These are phyloP conservation scores for Protonemura montana DNA, from an alignment of 2,888 invertebrate genomes.

Conservation along the genomic window DNA sequence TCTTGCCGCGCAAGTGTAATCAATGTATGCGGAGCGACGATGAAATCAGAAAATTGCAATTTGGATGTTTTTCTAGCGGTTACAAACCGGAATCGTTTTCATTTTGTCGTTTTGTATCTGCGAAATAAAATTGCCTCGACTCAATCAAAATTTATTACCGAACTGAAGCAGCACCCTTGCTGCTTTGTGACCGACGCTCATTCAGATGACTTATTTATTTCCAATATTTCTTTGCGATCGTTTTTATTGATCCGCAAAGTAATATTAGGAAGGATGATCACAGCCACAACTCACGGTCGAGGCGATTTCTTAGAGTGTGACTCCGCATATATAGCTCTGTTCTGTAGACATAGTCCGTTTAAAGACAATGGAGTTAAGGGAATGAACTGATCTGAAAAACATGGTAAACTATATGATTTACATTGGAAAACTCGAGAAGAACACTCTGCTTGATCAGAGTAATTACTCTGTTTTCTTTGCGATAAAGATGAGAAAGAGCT, in stretches of 20 bases:
- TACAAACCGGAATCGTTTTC: background rate
- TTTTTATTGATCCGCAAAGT: background rate
- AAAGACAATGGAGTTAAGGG: background rate
- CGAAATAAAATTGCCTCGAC: background rate
- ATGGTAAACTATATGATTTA: conserved; percentile 30
- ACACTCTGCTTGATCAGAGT: conserved; percentile 22
- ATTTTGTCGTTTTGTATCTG: background rate
- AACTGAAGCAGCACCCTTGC: background rate
- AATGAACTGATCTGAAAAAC: background rate
- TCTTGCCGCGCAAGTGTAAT: background rate
- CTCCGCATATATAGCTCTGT: background rate
- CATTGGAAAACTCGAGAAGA: background rate
- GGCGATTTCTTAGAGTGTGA: background rate
- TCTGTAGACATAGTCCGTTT: background rate
- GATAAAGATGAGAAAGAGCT: background rate
- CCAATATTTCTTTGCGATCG: background rate
- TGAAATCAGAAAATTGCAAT: background rate
- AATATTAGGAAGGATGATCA: background rate
- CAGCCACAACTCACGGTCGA: background rate
- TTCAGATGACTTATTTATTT: background rate
- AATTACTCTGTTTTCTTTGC: conserved; percentile 18
- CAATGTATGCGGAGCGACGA: background rate
- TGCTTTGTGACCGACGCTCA: background rate
- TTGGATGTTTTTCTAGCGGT: background rate
- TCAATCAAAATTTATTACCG: background rate